A percentile compares a stretch with the other conserved stretches of the same genome.
These are phyloP conservation scores for Agrotis segetum DNA, from an alignment of 2,888 invertebrate species.

Conservation along the genomic window DNA sequence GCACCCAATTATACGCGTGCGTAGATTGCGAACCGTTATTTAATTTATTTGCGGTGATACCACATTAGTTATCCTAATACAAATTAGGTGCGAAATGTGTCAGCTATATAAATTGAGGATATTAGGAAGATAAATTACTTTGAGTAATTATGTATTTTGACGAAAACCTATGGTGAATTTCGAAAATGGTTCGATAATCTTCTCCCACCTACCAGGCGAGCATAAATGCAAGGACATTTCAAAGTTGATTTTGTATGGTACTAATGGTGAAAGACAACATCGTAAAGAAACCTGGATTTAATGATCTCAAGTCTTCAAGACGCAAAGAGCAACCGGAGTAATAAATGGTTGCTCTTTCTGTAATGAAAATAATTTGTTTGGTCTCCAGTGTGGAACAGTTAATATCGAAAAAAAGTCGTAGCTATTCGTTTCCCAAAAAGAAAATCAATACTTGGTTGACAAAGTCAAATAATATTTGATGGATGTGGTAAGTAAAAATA, in stretches of 20 bases:
- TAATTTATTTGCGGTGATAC: slow-evolving; percentile 44
- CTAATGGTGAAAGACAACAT: not conserved
- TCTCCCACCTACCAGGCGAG: not conserved
- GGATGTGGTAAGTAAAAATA: slow-evolving; percentile 1
- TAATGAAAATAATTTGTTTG: not conserved
- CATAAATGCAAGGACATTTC: not conserved
- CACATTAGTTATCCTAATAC: slow-evolving; percentile 35
- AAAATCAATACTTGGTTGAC: not conserved
- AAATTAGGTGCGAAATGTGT: slow-evolving; percentile 43
- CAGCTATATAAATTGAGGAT: slow-evolving; percentile 13
- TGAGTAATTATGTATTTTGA: slow-evolving; percentile 9
- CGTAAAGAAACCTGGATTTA: not conserved
- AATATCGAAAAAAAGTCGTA: not conserved
- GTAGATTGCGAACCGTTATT: slow-evolving; percentile 40
- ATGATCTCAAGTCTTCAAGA: not conserved
- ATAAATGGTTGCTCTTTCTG: not conserved
- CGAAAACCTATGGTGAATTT: not conserved
- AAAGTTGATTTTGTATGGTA: not conserved
- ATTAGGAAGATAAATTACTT: slow-evolving; percentile 25
- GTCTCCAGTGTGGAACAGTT: not conserved
- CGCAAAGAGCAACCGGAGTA: not conserved
- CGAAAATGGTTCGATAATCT: not conserved
- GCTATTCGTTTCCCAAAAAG: not conserved
- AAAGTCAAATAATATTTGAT: not conserved
- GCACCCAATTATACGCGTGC: slow-evolving; percentile 39